phyloP scores from a whole-genome alignment of 2,113 vertebrate species.

The Neogale vison region DNA sequence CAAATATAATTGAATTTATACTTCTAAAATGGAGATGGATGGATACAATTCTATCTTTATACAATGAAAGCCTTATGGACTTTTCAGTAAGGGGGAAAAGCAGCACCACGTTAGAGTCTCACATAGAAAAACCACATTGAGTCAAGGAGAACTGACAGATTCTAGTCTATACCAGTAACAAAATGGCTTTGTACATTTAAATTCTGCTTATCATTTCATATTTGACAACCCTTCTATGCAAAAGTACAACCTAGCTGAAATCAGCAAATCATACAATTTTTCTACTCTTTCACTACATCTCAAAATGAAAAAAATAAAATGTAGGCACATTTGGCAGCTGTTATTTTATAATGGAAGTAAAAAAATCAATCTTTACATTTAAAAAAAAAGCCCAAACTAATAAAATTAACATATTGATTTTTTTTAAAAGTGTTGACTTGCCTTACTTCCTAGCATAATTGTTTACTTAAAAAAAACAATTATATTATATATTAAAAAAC shows the following conservation, averaged over 20 bases:
- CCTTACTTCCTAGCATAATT: background rate
- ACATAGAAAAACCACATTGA: background rate
- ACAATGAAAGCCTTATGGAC: background rate
- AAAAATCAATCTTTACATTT: background rate
- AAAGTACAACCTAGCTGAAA: background rate
- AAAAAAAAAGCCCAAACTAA: background rate
- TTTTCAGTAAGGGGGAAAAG: background rate
- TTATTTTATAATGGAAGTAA: background rate
- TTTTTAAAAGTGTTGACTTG: background rate
- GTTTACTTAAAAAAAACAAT: background rate
- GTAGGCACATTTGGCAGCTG: background rate
- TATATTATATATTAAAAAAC: background rate
- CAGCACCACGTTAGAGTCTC: background rate
- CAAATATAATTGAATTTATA: constrained; percentile 29
- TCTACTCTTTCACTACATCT: background rate
- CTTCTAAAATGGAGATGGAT: background rate
- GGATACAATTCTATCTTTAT: constrained; percentile 6
- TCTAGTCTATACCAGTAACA: background rate
- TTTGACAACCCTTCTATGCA: background rate
- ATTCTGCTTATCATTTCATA: background rate
- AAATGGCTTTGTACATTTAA: background rate
- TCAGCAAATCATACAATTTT: background rate
- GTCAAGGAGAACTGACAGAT: background rate
- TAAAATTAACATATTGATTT: background rate
- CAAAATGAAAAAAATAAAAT: background rate